phyloP scores from a whole-genome alignment of 1,140 invertebrate species.

The Hydropsyche tenuis region DNA sequence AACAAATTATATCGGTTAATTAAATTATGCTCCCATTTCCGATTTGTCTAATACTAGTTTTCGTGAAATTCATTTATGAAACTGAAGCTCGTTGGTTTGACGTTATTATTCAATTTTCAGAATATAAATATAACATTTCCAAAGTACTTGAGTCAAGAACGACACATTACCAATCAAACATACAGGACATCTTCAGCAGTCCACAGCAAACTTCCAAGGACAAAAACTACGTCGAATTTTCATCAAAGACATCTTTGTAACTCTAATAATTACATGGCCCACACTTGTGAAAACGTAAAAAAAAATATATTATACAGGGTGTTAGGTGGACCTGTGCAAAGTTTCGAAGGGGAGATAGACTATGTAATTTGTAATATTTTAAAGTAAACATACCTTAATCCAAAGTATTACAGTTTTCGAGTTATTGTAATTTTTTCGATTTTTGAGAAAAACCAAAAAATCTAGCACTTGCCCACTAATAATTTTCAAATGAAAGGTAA shows the following conservation, averaged over 20 bases:
- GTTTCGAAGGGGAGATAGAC: not conserved
- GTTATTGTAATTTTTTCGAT: too few relatives aligned
- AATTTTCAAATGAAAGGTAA: too few relatives aligned
- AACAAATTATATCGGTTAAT: too few relatives aligned
- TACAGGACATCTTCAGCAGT: slow-evolving; percentile 28
- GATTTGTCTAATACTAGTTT: too few relatives aligned
- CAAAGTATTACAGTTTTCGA: too few relatives aligned
- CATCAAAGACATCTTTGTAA: slow-evolving; percentile 7
- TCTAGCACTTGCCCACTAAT: too few relatives aligned
- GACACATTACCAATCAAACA: not conserved
- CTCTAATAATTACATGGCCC: slow-evolving; percentile 9
- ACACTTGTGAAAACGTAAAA: not conserved
- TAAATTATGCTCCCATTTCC: too few relatives aligned
- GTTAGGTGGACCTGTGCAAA: not conserved
- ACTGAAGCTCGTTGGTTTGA: not conserved
- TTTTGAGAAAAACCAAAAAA: too few relatives aligned
- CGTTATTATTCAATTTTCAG: not conserved
- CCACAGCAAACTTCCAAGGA: not conserved
- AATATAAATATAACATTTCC: not conserved
- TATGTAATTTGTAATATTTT: too few relatives aligned
- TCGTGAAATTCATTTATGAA: too few relatives aligned
- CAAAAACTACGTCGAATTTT: not conserved
- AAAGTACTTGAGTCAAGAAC: not conserved
- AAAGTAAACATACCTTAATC: too few relatives aligned
- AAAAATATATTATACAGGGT: not conserved